Evolutionary conservation across 1,140 invertebrate species (phyloP), one percentile per base, ranked within the genome.

Genomic region (Bombus polaris): DNA sequence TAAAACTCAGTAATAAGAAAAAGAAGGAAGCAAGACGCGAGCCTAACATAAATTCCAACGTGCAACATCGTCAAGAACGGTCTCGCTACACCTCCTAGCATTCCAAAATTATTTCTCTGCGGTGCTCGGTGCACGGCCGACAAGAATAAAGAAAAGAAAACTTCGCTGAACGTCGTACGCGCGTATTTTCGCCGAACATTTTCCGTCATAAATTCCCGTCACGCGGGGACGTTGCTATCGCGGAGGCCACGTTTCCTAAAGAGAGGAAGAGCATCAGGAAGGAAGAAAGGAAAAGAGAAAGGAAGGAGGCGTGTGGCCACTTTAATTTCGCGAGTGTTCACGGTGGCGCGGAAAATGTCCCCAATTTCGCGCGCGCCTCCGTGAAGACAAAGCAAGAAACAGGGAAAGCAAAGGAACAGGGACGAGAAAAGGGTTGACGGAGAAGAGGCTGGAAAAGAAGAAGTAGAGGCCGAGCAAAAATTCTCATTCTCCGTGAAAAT

Each of bases 401-500:
- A 18, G 71, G 8, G 6, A 28, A 42, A 42, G 1, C 25, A 28
- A 39, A 71, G 37, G 25, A n/a, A 5, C 9, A 70, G 9, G 68
- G 0, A 25, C 32, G 12, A 35, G 65, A 22, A 68, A 22, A 22
- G 32, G 35, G 35, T 18, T 9, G 68, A 28, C 47, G 32, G 37
- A n/a, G 37, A 18, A 44, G 28, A 3, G 42, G 42, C 71, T 73
- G 71, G n/a, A 32, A 44, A 72, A 72, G 28, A 28, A 72, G 76
- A 4, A 74, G 10, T 44, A 42, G 2, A 28, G 66, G 39, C 59
- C 32, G 10, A 37, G 76, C 18, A 75, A 47, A 87, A 87, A 86
- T 89, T 89, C 86, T 87, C 86, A 89, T 89, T 89, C 85, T 15
- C 8, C 25, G 66, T 44, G n/a, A 77, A 83, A 75, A 83, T 81